phyloP scores from a whole-genome alignment of 2,888 invertebrate genomes.

The Neria commutata region DNA sequence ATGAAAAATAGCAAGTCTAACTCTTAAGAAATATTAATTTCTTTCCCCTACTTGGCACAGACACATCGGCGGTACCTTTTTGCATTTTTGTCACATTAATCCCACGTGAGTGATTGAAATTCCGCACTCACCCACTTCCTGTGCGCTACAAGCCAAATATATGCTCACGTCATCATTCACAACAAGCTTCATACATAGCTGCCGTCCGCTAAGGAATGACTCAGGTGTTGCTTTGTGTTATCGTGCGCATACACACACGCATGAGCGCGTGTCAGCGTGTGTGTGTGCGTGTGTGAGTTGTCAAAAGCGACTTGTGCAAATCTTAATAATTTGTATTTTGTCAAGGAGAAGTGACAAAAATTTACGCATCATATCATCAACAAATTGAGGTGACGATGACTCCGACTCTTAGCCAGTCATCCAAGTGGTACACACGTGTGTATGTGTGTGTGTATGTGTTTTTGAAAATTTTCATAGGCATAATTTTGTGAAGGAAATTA shows the following conservation, averaged over 20 bases:
- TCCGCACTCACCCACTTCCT: conserved; percentile 5
- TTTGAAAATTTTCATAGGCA: no score
- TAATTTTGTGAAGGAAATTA: no score
- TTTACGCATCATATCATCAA: not conserved
- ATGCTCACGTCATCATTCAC: conserved; percentile 34
- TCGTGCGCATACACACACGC: not conserved
- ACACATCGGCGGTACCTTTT: not conserved
- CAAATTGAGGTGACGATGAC: no score
- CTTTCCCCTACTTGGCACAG: not conserved
- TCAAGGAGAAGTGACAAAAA: conserved; percentile 18
- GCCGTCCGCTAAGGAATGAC: conserved; percentile 32
- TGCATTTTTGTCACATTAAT: conserved; percentile 26
- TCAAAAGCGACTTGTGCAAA: conserved; percentile 18
- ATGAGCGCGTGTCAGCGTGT: no score
- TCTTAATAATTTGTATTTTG: conserved; percentile 44
- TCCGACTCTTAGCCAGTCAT: no score
- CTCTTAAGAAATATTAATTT: not conserved
- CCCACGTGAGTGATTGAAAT: conserved; percentile 30
- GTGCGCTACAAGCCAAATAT: conserved; percentile 34
- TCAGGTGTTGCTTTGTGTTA: conserved; percentile 39
- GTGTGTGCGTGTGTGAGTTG: conserved; percentile 11
- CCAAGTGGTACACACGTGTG: no score
- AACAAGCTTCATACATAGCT: not conserved
- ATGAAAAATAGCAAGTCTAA: not conserved
- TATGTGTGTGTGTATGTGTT: no score